A percentile compares a stretch with the other conserved stretches of the same genome.
These are phyloP conservation scores for Drosophila aldrichi DNA, from an alignment of 2,888 invertebrate species.

Conservation along the genomic window DNA sequence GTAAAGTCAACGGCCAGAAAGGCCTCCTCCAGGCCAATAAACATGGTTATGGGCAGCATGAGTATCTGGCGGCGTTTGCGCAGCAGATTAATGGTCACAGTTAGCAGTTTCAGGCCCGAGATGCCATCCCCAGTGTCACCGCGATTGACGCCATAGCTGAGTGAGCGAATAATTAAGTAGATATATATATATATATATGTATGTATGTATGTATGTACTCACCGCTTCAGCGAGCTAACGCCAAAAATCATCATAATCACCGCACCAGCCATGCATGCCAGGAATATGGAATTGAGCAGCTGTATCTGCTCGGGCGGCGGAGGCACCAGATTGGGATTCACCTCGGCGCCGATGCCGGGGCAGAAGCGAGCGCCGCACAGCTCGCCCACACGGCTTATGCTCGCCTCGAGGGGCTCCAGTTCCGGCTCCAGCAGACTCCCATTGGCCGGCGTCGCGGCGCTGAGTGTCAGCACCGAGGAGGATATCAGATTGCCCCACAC, in stretches of 20 bases:
- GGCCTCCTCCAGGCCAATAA: constrained; percentile 97
- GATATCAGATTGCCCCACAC: constrained; percentile 97
- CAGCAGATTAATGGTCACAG: constrained; percentile 92
- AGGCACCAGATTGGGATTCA: constrained; percentile 89
- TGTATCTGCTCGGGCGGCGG: constrained; percentile 91
- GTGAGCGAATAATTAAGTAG: background rate
- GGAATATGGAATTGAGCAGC: constrained; percentile 92
- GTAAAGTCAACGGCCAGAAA: constrained; percentile 95
- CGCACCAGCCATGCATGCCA: constrained; percentile 92
- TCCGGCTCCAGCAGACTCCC: constrained; percentile 25
- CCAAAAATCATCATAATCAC: constrained; percentile 91
- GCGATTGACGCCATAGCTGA: constrained; percentile 87
- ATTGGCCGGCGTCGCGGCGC: constrained; percentile 50
- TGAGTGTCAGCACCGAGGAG: constrained; percentile 87
- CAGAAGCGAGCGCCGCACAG: constrained; percentile 92
- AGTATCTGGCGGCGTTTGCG: constrained; percentile 92
- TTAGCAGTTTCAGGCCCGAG: constrained; percentile 89
- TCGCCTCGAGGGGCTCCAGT: constrained; percentile 52
- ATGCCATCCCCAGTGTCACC: constrained; percentile 86
- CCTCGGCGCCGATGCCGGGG: constrained; percentile 86
- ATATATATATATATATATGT: no score
- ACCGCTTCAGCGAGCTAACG: constrained; percentile 93
- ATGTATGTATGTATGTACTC: constrained; percentile 16
- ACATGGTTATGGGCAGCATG: constrained; percentile 95
- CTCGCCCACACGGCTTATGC: constrained; percentile 85